These are phyloP conservation scores for Lucifuga dentata DNA, from an alignment of 2,113 vertebrate species.

Conservation along the genomic window DNA sequence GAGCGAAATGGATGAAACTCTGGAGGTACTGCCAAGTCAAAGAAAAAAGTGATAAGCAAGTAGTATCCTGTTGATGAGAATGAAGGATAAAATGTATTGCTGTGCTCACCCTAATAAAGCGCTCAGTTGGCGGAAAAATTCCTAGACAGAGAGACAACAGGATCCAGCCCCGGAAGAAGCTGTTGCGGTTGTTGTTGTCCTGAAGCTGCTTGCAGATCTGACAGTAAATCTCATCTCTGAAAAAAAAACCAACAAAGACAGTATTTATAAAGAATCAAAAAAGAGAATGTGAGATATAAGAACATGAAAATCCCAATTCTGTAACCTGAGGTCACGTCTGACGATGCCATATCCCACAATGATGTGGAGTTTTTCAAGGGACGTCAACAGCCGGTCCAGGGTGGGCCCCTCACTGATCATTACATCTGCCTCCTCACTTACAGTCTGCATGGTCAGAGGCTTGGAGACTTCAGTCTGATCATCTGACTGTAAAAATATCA, in stretches of 20 bases:
- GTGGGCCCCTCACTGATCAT: conserved; percentile 77
- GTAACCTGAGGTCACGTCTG: conserved; percentile 89
- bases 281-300: not conserved
- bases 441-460: conserved; percentile 70
- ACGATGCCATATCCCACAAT: conserved; percentile 91
- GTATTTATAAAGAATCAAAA: not conserved
- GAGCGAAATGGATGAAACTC: conserved; percentile 91
- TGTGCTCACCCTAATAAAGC: conserved; percentile 86
- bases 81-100: too few relatives aligned
- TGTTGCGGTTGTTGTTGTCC: conserved; percentile 87
- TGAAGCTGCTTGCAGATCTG: conserved; percentile 98
- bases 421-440: conserved; percentile 80
- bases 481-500: conserved; percentile 44
- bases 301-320: not conserved
- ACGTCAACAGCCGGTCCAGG: conserved; percentile 88
- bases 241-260: conserved; percentile 30
- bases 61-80: not conserved
- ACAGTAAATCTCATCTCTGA: conserved; percentile 97
- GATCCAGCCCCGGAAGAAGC: conserved; percentile 93
- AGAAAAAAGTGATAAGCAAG: conserved; percentile 2
- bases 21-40: conserved; percentile 86
- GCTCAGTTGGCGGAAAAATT: conserved; percentile 92
- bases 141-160: conserved; percentile 94
- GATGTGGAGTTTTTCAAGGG: conserved; percentile 94
- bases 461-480: conserved; percentile 56